These are phyloP conservation scores for Corythornis leucogaster DNA, from an alignment of 2,797 vertebrate genomes.

Conservation along the genomic window DNA sequence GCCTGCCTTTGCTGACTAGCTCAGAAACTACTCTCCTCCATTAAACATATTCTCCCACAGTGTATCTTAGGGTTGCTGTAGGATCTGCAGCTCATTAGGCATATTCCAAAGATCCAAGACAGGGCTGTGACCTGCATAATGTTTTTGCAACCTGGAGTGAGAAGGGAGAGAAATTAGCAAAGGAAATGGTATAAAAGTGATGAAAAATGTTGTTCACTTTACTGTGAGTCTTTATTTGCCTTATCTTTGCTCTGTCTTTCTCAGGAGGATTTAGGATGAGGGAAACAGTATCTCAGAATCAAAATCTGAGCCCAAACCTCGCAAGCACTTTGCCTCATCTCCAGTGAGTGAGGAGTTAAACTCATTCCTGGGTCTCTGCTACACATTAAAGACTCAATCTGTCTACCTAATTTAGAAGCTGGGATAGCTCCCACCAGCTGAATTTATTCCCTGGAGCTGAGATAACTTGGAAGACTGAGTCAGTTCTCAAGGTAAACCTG, in stretches of 20 bases:
- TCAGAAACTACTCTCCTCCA: background rate
- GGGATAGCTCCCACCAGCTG: background rate
- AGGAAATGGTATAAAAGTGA: background rate
- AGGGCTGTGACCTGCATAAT: background rate
- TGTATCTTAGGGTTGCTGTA: background rate
- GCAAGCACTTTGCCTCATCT: background rate
- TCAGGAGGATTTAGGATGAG: background rate
- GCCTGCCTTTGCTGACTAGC: constrained; percentile 6
- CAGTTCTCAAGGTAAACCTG: constrained; percentile 40
- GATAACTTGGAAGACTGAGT: constrained; percentile 5
- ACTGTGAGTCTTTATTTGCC: background rate
- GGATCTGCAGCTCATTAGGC: background rate
- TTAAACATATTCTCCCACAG: background rate
- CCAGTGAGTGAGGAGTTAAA: background rate
- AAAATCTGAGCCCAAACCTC: background rate
- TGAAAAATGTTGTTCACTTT: background rate
- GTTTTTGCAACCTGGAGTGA: background rate
- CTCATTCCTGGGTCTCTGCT: background rate
- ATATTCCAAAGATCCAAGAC: background rate
- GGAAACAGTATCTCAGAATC: background rate
- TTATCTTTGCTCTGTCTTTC: background rate
- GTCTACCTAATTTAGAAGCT: constrained; percentile 14
- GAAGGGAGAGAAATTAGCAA: background rate
- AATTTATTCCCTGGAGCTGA: background rate
- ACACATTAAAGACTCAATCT: background rate